Evolutionary conservation across 2,113 vertebrate species (phyloP).

Genomic region (Scortum barcoo): DNA sequence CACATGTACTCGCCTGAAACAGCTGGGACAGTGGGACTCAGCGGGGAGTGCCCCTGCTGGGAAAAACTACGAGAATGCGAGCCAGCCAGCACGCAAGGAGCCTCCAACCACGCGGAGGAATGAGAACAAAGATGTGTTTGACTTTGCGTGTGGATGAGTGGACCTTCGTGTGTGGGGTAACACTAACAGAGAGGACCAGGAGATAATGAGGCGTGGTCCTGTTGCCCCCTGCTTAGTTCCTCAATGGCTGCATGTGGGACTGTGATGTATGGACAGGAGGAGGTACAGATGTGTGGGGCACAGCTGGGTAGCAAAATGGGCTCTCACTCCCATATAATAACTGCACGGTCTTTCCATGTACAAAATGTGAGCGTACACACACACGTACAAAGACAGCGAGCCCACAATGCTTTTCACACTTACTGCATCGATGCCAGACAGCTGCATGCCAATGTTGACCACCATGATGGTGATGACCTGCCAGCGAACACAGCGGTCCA

Average conservation of each 20-base stretch:
- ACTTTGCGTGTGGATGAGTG: conserved; percentile 48
- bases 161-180: conserved; percentile 46
- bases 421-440: conserved; percentile 93
- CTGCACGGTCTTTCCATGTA: conserved; percentile 42
- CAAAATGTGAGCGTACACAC: not conserved
- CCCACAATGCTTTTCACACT: conserved; percentile 57
- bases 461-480: conserved; percentile 89
- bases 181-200: conserved; percentile 41
- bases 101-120: conserved; percentile 52
- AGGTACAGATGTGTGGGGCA: conserved; percentile 54
- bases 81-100: conserved; percentile 41
- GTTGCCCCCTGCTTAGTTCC: conserved; percentile 69
- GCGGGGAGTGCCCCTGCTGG: conserved; percentile 46
- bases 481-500: conserved; percentile 86
- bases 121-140: conserved; percentile 47
- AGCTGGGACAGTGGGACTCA: conserved; percentile 29
- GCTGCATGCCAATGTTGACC: conserved; percentile 92
- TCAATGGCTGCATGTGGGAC: conserved; percentile 51
- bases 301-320: conserved; percentile 56
- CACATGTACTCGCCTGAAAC: conserved; percentile 17
- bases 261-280: conserved; percentile 59
- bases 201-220: conserved; percentile 71
- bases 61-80: conserved; percentile 58
- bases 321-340: conserved; percentile 39
- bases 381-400: not conserved